Conservation (phyloP, 2,113 vertebrate species). For the Triplophysa dalaica region DNA sequence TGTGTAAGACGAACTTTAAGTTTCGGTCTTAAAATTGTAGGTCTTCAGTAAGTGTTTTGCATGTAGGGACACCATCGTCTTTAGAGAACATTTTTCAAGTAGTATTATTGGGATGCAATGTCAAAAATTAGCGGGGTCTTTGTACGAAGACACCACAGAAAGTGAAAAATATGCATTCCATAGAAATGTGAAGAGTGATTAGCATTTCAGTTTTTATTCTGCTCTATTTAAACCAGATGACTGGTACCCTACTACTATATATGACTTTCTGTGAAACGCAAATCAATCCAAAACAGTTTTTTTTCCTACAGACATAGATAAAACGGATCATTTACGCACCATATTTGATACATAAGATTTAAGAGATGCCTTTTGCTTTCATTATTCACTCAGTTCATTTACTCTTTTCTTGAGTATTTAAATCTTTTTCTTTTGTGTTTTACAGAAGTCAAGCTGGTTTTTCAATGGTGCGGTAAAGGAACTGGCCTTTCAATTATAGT, state of each 20-base stretch:
- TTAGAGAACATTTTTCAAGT: background rate
- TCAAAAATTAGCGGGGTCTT: background rate
- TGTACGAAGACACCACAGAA: background rate
- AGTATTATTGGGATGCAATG: background rate
- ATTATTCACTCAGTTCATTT: too few relatives aligned
- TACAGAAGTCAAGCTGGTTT: background rate
- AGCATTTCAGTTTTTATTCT: background rate
- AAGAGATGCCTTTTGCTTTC: too few relatives aligned
- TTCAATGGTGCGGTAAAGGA: background rate
- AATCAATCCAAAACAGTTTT: too few relatives aligned
- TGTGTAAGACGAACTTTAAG: conserved; percentile 12
- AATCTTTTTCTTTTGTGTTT: background rate
- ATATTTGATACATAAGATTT: too few relatives aligned
- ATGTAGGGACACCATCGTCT: background rate
- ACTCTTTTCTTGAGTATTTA: background rate
- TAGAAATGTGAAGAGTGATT: background rate
- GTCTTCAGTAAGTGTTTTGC: conserved; percentile 7
- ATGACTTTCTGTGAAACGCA: too few relatives aligned
- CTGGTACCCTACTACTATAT: too few relatives aligned
- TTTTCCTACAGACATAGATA: too few relatives aligned
- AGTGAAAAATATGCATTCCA: background rate
- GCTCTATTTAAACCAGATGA: too few relatives aligned
- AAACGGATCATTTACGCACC: too few relatives aligned
- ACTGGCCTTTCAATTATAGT: background rate
- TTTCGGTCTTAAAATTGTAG: background rate